These are phyloP conservation scores for Papilio helenus DNA, from an alignment of 1,140 invertebrate genomes.

Conservation along the genomic window DNA sequence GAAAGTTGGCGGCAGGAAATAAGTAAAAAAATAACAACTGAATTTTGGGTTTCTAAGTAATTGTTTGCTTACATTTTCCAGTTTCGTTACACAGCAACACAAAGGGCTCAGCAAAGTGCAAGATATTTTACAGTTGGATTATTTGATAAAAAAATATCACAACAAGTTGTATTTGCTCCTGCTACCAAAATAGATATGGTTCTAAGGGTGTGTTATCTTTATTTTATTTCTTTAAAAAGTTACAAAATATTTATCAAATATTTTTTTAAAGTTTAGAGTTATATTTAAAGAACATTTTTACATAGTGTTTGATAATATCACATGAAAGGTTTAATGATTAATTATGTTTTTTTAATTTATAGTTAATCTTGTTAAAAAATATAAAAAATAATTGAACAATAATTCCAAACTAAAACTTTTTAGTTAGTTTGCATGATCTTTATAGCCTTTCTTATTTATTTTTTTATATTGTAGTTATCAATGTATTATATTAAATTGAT, in stretches of 20 bases:
- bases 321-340: slow-evolving; percentile 23
- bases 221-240: background rate
- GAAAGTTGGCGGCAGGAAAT: too few species aligned
- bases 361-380: slow-evolving; percentile 27
- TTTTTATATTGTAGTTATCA: slow-evolving; percentile 18
- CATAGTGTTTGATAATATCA: too few species aligned
- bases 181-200: slow-evolving; percentile 87
- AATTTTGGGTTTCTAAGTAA: background rate
- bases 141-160: slow-evolving; percentile 86
- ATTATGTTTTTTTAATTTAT: too few species aligned
- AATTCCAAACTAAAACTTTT: background rate
- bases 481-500: slow-evolving; percentile 41
- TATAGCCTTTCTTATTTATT: background rate
- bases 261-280: too few species aligned
- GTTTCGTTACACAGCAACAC: slow-evolving; percentile 90
- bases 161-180: slow-evolving; percentile 85
- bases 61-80: slow-evolving; percentile 67
- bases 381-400: slow-evolving; percentile 13
- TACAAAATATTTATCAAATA: too few species aligned
- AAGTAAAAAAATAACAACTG: background rate
- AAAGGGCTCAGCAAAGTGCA: slow-evolving; percentile 89
- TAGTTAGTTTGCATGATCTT: background rate
- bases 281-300: too few species aligned
- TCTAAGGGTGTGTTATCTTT: slow-evolving; percentile 85
- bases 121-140: slow-evolving; percentile 88